A percentile compares a stretch with the other conserved stretches of the same genome.
Evolutionary conservation across 2,797 vertebrate genomes (phyloP).

Genomic region (Cyprinodon diabolis): DNA sequence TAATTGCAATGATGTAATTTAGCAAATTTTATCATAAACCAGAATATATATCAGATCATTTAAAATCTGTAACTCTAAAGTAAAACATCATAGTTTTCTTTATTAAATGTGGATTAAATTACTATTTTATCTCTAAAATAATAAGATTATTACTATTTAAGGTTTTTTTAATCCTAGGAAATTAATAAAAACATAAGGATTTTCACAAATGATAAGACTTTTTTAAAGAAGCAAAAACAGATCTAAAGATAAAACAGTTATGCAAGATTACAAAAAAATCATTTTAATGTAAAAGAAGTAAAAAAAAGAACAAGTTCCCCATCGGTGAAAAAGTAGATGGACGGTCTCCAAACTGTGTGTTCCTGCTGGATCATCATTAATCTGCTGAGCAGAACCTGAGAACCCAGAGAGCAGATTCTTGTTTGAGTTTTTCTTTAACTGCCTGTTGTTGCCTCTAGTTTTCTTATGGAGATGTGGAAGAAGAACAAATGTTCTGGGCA

Average conservation of each 20-base stretch:
- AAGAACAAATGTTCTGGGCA: slow-evolving; percentile 69
- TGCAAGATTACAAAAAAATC: neutral
- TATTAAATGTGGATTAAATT: neutral
- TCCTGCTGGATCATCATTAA: neutral
- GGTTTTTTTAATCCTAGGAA: neutral
- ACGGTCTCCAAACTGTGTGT: neutral
- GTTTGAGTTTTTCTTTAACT: slow-evolving; percentile 70
- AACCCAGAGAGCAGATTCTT: slow-evolving; percentile 21
- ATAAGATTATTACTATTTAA: neutral
- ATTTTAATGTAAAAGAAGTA: too few species aligned
- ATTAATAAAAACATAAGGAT: neutral
- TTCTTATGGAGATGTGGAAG: slow-evolving; percentile 65
- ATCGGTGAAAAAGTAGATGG: neutral
- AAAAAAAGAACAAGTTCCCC: too few species aligned
- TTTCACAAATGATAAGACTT: neutral
- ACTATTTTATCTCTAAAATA: neutral
- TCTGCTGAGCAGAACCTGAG: neutral
- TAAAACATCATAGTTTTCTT: neutral
- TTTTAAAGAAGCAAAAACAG: neutral
- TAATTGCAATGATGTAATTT: too few species aligned
- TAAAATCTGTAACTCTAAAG: neutral
- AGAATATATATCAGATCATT: neutral
- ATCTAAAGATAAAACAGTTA: neutral
- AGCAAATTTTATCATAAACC: too few species aligned
- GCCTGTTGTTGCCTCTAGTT: slow-evolving; percentile 84